These are phyloP conservation scores for Crepidodera aurea DNA, from an alignment of 2,888 invertebrate genomes.

Conservation along the genomic window DNA sequence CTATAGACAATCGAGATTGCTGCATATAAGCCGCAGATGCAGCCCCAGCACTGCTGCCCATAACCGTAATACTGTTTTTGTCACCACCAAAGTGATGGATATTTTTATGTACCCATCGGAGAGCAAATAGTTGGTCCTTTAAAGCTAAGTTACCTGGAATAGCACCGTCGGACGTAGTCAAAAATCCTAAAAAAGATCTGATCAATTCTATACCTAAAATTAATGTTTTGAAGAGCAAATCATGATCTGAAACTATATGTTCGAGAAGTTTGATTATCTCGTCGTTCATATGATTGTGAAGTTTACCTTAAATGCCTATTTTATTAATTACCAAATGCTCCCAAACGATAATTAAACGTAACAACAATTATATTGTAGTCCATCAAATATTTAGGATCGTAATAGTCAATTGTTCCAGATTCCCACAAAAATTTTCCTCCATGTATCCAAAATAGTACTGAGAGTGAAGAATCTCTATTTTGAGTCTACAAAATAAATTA, in stretches of 20 bases:
- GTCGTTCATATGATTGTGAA: too few relatives aligned
- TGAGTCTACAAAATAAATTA: too few relatives aligned
- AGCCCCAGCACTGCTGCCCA: constrained; percentile 23
- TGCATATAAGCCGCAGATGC: constrained; percentile 1
- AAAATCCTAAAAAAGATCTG: constrained; percentile 26
- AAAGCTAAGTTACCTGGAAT: constrained; percentile 23
- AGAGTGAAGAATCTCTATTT: constrained; percentile 35
- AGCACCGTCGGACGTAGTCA: constrained; percentile 23
- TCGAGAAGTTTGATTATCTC: too few relatives aligned
- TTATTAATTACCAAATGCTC: constrained; percentile 66
- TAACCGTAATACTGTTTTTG: constrained; percentile 18
- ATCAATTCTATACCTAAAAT: too few relatives aligned
- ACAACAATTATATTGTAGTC: constrained; percentile 71
- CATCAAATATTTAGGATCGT: constrained; percentile 61
- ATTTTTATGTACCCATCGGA: constrained; percentile 25
- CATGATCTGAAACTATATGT: too few relatives aligned
- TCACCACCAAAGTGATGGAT: constrained; percentile 31
- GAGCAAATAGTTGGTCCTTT: constrained; percentile 20
- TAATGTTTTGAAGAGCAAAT: too few relatives aligned
- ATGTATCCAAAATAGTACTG: constrained; percentile 58
- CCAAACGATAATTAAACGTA: constrained; percentile 75
- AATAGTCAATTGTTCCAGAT: background rate
- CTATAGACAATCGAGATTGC: constrained; percentile 11
- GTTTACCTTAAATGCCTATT: too few relatives aligned
- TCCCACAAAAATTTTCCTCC: constrained; percentile 54